Conservation (phyloP, 2,888 invertebrate genomes). For the Incurvaria masculella region DNA sequence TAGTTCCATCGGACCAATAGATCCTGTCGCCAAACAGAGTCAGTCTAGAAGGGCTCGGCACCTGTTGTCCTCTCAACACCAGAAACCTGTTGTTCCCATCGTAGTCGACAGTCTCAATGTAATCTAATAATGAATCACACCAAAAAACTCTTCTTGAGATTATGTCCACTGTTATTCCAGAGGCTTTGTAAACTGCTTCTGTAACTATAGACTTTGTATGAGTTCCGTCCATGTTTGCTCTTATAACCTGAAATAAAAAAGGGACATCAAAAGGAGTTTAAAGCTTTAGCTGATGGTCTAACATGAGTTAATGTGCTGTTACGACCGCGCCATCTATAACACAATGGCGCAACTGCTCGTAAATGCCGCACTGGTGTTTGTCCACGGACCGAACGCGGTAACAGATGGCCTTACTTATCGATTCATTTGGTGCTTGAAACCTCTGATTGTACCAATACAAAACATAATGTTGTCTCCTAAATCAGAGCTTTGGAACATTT, state of each 20-base stretch:
- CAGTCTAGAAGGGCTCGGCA: conserved; percentile 81
- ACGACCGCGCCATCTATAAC: no score
- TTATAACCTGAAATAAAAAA: conserved; percentile 51
- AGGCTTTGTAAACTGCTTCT: conserved; percentile 91
- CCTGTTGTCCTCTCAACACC: conserved; percentile 77
- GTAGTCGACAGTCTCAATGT: conserved; percentile 95
- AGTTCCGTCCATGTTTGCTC: conserved; percentile 95
- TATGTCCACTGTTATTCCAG: conserved; percentile 89
- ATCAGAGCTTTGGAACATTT: no score
- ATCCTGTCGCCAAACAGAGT: conserved; percentile 83
- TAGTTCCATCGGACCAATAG: conserved; percentile 90
- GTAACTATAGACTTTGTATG: conserved; percentile 79
- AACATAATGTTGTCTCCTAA: no score
- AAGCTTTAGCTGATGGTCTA: no score
- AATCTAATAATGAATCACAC: conserved; percentile 94
- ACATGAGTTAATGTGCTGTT: no score
- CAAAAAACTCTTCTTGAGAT: conserved; percentile 89
- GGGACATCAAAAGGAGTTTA: background rate
- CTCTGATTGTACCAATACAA: no score
- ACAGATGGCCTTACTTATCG: no score
- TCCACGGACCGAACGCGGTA: no score
- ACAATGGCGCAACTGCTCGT: no score
- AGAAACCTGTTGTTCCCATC: conserved; percentile 78
- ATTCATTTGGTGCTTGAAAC: no score
- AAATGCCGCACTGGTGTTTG: no score